phyloP scores from a whole-genome alignment of 1,140 invertebrate genomes.

The Atopsyche davidsoni region DNA sequence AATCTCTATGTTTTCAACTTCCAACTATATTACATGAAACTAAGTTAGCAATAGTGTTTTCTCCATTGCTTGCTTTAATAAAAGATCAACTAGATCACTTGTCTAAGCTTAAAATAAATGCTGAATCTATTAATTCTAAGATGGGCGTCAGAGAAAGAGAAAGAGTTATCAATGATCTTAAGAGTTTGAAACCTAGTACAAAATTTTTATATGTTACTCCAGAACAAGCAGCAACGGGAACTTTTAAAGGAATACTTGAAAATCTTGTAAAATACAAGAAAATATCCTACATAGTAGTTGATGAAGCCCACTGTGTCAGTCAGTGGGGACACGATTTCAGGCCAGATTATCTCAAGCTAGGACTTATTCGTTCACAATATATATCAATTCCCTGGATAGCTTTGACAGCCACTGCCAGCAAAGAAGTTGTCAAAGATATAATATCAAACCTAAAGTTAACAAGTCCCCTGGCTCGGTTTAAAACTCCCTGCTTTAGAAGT shows the following conservation, averaged over 20 bases:
- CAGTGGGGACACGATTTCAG: conserved; percentile 98
- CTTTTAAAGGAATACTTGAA: conserved; percentile 61
- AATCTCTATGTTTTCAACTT: conserved; percentile 91
- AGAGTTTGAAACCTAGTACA: conserved; percentile 61
- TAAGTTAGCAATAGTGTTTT: conserved; percentile 81
- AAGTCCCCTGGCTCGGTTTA: conserved; percentile 54
- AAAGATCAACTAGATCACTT: conserved; percentile 73
- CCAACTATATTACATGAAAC: conserved; percentile 70
- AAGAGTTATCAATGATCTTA: conserved; percentile 67
- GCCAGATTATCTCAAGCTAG: conserved; percentile 88
- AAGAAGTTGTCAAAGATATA: conserved; percentile 66
- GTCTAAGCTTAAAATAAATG: conserved; percentile 61
- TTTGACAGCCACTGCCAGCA: conserved; percentile 91
- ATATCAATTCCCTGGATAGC: conserved; percentile 75
- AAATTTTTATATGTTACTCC: conserved; percentile 88
- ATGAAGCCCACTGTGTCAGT: conserved; percentile 97
- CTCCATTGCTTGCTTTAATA: conserved; percentile 86
- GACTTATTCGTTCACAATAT: conserved; percentile 62
- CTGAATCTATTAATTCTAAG: conserved; percentile 86
- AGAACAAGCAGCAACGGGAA: conserved; percentile 76
- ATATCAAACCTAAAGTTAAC: conserved; percentile 57
- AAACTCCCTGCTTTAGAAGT: conserved; percentile 71
- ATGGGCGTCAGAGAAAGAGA: conserved; percentile 66
- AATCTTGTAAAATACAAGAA: conserved; percentile 59
- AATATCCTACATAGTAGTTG: conserved; percentile 79